Evolutionary conservation across 2,888 invertebrate species (phyloP).

Genomic region (Cephus pulcher): DNA sequence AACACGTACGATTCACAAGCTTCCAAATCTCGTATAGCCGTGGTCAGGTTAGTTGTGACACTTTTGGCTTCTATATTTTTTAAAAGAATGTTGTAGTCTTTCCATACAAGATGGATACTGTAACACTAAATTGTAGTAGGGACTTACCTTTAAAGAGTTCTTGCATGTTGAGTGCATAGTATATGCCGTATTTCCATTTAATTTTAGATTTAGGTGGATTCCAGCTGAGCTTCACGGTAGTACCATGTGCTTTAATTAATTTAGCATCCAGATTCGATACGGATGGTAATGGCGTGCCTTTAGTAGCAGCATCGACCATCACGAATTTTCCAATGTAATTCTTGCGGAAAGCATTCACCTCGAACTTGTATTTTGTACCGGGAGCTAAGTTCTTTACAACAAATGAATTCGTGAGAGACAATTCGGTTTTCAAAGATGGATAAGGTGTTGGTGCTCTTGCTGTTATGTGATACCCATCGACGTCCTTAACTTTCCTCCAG

Average conservation of each 20-base stretch:
- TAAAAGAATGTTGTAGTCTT: constrained; percentile 27
- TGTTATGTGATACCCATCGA: constrained; percentile 72
- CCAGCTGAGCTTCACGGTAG: constrained; percentile 77
- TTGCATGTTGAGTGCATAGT: constrained; percentile 74
- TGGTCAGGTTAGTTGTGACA: constrained; percentile 69
- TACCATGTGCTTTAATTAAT: constrained; percentile 70
- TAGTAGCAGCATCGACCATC: constrained; percentile 67
- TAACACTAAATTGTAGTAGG: constrained; percentile 16
- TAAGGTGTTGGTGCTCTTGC: constrained; percentile 70
- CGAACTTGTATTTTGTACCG: constrained; percentile 70
- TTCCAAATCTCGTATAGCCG: constrained; percentile 73
- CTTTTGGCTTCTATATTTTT: constrained; percentile 64
- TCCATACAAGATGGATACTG: background rate
- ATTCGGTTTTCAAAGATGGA: constrained; percentile 67
- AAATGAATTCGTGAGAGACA: constrained; percentile 64
- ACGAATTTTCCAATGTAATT: constrained; percentile 70
- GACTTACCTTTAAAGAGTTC: constrained; percentile 73
- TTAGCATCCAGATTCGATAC: constrained; percentile 68
- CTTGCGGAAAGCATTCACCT: constrained; percentile 74
- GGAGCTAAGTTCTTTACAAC: constrained; percentile 64
- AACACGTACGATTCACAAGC: constrained; percentile 82
- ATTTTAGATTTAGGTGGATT: constrained; percentile 71
- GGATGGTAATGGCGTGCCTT: constrained; percentile 69
- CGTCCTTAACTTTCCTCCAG: constrained; percentile 73
- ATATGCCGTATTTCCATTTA: constrained; percentile 77